phyloP scores from a whole-genome alignment of 1,140 invertebrate species.

The Drosophila mauritiana region DNA sequence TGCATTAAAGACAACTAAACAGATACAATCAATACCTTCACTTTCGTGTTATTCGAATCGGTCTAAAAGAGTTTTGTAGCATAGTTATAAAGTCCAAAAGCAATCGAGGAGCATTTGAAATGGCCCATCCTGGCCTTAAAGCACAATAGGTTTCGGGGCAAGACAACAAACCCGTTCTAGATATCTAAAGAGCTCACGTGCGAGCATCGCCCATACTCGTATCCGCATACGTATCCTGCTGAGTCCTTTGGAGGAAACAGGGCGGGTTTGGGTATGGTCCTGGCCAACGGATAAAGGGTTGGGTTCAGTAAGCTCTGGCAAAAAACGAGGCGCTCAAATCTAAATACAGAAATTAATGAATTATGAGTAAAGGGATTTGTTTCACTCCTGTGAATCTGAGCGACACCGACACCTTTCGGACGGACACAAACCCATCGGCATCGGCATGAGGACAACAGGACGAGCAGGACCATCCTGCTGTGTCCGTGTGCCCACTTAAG shows the following conservation, averaged over 20 bases:
- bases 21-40: too few relatives aligned
- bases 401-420: conserved; percentile 43
- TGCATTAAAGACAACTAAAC: too few relatives aligned
- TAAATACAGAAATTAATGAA: conserved; percentile 82
- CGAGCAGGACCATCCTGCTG: conserved; percentile 8
- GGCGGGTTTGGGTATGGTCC: neutral
- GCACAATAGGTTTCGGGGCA: neutral
- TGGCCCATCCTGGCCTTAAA: neutral
- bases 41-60: too few relatives aligned
- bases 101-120: too few relatives aligned
- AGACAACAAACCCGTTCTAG: neutral
- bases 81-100: too few relatives aligned
- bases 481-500: conserved; percentile 60
- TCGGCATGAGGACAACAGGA: neutral
- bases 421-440: conserved; percentile 17
- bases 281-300: neutral
- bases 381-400: conserved; percentile 66
- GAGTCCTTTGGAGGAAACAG: neutral
- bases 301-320: conserved; percentile 10
- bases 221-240: neutral
- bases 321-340: conserved; percentile 55
- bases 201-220: neutral
- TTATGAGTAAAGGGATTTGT: conserved; percentile 77
- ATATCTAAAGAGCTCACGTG: conserved; percentile 33
- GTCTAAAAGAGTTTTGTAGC: too few relatives aligned